Percentiles rank a stretch among this genome's conserved stretches.
Conservation (phyloP, 1,140 invertebrate genomes). For the Dolichoris vasculosae region DNA sequence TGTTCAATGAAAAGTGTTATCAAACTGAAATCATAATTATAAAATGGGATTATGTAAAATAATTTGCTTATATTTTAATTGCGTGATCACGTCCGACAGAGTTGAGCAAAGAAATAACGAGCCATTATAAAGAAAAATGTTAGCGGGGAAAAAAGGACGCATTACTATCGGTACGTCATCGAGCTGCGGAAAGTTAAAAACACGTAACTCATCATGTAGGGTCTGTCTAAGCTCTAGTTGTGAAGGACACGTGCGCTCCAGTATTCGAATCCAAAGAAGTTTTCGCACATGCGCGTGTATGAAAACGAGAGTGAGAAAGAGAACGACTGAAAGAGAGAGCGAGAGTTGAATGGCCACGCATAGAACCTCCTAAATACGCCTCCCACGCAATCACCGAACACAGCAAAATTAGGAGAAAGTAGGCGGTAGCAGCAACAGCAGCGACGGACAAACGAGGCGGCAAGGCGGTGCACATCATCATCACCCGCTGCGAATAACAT, state of each 20-base stretch:
- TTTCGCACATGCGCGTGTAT: not conserved
- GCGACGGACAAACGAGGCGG: constrained; percentile 38
- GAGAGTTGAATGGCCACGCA: not conserved
- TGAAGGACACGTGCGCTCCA: not conserved
- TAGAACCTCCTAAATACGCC: not conserved
- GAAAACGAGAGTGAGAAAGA: not conserved
- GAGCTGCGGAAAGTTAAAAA: not conserved
- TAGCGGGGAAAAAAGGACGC: not conserved
- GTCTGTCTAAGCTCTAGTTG: not conserved
- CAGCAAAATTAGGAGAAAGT: constrained; percentile 54
- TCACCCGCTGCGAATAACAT: constrained; percentile 29
- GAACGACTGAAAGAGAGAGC: not conserved
- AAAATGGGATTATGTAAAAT: not conserved
- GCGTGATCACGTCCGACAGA: not conserved
- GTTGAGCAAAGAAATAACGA: not conserved
- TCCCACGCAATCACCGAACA: not conserved
- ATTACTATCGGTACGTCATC: not conserved
- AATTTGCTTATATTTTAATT: not conserved
- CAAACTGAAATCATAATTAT: not conserved
- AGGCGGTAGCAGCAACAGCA: constrained; percentile 56
- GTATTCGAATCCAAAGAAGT: not conserved
- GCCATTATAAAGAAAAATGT: not conserved
- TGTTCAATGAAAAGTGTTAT: too few relatives aligned
- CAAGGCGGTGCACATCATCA: constrained; percentile 35
- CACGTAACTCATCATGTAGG: not conserved